These are phyloP conservation scores for Mesorhabditis spiculigera DNA, from an alignment of 2,888 invertebrate species.

Conservation along the genomic window DNA sequence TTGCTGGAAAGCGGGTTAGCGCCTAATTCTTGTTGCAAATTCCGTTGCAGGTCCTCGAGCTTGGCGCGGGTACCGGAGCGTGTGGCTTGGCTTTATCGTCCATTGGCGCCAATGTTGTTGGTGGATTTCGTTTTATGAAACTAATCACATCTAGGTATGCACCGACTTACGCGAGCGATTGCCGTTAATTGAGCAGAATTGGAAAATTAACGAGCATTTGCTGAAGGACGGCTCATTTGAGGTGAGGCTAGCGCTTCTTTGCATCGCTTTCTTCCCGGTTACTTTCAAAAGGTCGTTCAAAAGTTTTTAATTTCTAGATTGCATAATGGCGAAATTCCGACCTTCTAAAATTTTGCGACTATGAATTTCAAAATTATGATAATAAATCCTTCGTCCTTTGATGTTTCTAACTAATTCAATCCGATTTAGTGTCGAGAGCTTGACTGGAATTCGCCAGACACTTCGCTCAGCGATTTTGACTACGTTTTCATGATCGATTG, in stretches of 20 bases:
- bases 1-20: constrained; percentile 55
- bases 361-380: too few species aligned
- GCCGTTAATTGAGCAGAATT: constrained; percentile 69
- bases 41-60: constrained; percentile 66
- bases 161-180: constrained; percentile 72
- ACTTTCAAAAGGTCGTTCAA: constrained; percentile 62
- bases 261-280: too few species aligned
- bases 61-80: constrained; percentile 74
- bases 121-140: constrained; percentile 44
- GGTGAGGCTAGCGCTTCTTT: too few species aligned
- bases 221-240: constrained; percentile 14
- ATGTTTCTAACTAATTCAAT: too few species aligned
- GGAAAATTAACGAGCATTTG: constrained; percentile 65
- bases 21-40: constrained; percentile 60
- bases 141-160: too few species aligned
- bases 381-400: too few species aligned
- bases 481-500: constrained; percentile 63
- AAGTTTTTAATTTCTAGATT: constrained; percentile 66
- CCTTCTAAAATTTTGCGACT: too few species aligned
- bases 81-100: constrained; percentile 73
- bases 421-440: too few species aligned
- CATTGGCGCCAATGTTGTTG: constrained; percentile 71
- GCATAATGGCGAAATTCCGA: constrained; percentile 58
- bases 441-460: constrained; percentile 60
- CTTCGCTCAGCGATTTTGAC: constrained; percentile 56